Evolutionary conservation across 2,888 invertebrate genomes (phyloP), one percentile per base, ranked within the genome.

Genomic region (Heliconius ethilla): DNA sequence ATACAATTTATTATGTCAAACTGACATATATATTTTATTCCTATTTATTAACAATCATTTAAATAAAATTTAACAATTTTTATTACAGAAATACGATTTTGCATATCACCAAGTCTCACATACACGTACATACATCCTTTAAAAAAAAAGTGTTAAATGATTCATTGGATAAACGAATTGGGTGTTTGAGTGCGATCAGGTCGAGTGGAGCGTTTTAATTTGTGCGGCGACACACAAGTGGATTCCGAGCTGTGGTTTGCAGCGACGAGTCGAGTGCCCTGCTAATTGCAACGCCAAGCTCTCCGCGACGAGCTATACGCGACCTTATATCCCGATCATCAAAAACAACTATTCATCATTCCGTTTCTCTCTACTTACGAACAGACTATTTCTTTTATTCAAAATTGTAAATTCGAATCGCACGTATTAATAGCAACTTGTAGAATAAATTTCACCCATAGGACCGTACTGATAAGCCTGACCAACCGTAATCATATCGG

Each of bases 161-260:
- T 88, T 88, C 86, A 89, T 87, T 86, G 89, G 87, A 90, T 89
- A 85, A 89, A 89, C 90, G 89, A 90, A 91, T 90, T 87, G 88
- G 33, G 89, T 88, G 87, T 89, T 90, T 86, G 90, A 90, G 87
- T 84, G 88, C 87, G 89, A 92, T 91, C 87, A 86, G 87, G 90
- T 92, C 88, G 89, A 94, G 94, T 89, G 92, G 86, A 86, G 89
- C 89, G 91, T 94, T 94, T 94, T 93, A 94, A 94, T 94, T 94
- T 94, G 92, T 92, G 91, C 90, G 91, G 91, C 92, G 94, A 92
- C 93, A 93, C 89, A 92, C 88, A 88, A 94, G 93, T 92, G 92
- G 91, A 87, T 86, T 89, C 89, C 86, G 89, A 86, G 89, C 87
- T 85, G 88, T 87, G 89, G 90, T 87, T 88, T 89, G 91, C 87